A percentile compares a stretch with the other conserved stretches of the same genome.
These are phyloP conservation scores for Colletes gigas DNA, from an alignment of 1,140 invertebrate species.

Conservation along the genomic window DNA sequence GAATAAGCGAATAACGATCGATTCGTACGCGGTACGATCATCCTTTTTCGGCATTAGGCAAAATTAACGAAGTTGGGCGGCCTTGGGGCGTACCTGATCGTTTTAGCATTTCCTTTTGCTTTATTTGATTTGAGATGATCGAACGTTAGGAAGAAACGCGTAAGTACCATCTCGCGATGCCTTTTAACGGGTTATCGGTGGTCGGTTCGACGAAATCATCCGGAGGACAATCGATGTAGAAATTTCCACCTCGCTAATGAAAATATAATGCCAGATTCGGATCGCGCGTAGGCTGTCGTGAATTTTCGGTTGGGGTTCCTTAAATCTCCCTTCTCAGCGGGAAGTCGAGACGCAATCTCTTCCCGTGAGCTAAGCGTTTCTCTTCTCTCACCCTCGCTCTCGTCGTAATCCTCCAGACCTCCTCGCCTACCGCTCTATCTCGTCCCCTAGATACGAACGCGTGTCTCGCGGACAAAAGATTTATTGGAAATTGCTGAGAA, in stretches of 20 bases:
- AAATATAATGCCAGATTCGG: slow-evolving; percentile 68
- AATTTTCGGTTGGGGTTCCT: slow-evolving; percentile 73
- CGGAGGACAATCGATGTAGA: slow-evolving; percentile 46
- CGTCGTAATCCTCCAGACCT: slow-evolving; percentile 19
- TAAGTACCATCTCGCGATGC: too few relatives aligned
- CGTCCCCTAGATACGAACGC: slow-evolving; percentile 68
- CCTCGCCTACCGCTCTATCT: not conserved
- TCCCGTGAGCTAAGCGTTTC: slow-evolving; percentile 46
- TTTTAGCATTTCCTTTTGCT: too few relatives aligned
- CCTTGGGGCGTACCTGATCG: too few relatives aligned
- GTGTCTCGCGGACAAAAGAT: slow-evolving; percentile 76
- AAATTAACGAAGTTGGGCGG: too few relatives aligned
- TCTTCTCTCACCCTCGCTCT: not conserved
- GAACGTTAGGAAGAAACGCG: too few relatives aligned
- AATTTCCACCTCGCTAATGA: slow-evolving; percentile 67
- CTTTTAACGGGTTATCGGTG: slow-evolving; percentile 27
- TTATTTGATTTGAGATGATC: too few relatives aligned
- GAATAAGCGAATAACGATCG: too few relatives aligned
- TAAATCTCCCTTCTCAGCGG: slow-evolving; percentile 77
- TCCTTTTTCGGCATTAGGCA: too few relatives aligned
- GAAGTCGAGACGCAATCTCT: slow-evolving; percentile 78
- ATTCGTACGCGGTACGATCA: too few relatives aligned
- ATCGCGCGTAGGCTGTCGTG: slow-evolving; percentile 59
- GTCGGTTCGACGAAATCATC: slow-evolving; percentile 56
- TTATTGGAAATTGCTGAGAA: slow-evolving; percentile 78